phyloP scores from a whole-genome alignment of 1,140 invertebrate genomes.

The Penaeus vannamei region DNA sequence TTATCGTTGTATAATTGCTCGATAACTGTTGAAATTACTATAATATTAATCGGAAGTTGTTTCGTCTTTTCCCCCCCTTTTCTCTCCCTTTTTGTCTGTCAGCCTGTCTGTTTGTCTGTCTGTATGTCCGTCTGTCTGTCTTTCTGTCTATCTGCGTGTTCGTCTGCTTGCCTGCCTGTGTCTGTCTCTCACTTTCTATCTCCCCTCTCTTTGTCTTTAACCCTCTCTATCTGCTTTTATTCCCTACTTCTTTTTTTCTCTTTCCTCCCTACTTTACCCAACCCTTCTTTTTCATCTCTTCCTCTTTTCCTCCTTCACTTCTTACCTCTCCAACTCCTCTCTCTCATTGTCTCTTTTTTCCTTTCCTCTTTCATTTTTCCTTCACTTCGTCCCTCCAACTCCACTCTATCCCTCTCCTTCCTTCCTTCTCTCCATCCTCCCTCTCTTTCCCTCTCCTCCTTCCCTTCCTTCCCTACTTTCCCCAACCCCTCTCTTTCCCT shows the following conservation, averaged over 20 bases:
- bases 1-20: too few species aligned
- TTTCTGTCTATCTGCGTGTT: too few species aligned
- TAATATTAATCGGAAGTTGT: too few species aligned
- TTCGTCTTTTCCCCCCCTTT: too few species aligned
- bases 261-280: not conserved
- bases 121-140: too few species aligned
- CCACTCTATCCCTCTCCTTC: slow-evolving; percentile 2
- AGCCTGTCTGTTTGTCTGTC: too few species aligned
- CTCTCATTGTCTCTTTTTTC: not conserved
- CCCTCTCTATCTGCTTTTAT: not conserved
- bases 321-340: not conserved
- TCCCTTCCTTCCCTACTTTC: not conserved
- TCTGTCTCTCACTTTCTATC: not conserved
- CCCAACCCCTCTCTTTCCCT: too few species aligned
- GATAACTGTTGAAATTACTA: too few species aligned
- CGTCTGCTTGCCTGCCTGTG: too few species aligned
- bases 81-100: too few species aligned
- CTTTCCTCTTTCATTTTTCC: not conserved
- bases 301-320: not conserved
- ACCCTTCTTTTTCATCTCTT: not conserved
- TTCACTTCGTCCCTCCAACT: not conserved
- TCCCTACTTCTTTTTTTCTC: not conserved
- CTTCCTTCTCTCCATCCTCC: slow-evolving; percentile 9
- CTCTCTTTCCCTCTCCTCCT: slow-evolving; percentile 13
- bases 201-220: not conserved